Conservation (phyloP, 2,888 invertebrate genomes). For the Oligia fasciuncula region DNA sequence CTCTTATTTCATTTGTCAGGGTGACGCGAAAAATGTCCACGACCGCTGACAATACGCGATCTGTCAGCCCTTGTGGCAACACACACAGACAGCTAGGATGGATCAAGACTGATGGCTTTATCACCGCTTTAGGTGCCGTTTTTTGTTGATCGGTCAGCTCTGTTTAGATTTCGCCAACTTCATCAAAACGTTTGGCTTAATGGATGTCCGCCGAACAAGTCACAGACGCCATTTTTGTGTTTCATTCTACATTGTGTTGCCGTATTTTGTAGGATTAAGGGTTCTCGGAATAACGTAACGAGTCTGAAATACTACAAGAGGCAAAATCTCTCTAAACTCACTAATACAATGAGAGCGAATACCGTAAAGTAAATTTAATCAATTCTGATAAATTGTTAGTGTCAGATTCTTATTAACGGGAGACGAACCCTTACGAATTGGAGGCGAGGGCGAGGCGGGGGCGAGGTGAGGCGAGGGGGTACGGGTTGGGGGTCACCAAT, state of each 20-base stretch:
- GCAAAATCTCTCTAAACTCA: slow-evolving; percentile 41
- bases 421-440: slow-evolving; percentile 62
- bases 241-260: neutral
- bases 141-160: slow-evolving; percentile 63
- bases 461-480: slow-evolving; percentile 25
- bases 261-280: slow-evolving; percentile 14
- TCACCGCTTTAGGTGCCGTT: slow-evolving; percentile 65
- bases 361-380: slow-evolving; percentile 61
- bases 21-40: slow-evolving; percentile 74
- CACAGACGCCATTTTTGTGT: slow-evolving; percentile 15
- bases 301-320: slow-evolving; percentile 34
- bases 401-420: slow-evolving; percentile 66
- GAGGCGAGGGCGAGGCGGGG: slow-evolving; percentile 48
- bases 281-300: slow-evolving; percentile 24
- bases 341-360: slow-evolving; percentile 50
- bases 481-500: slow-evolving; percentile 66
- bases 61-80: slow-evolving; percentile 74
- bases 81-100: slow-evolving; percentile 64
- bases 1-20: slow-evolving; percentile 88
- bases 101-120: slow-evolving; percentile 78
- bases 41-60: slow-evolving; percentile 82
- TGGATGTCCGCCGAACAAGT: slow-evolving; percentile 37
- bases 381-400: slow-evolving; percentile 65
- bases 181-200: slow-evolving; percentile 58
- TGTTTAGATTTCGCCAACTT: slow-evolving; percentile 68